Evolutionary conservation across 2,888 invertebrate genomes (phyloP).

Genomic region (Masnerella sp.): DNA sequence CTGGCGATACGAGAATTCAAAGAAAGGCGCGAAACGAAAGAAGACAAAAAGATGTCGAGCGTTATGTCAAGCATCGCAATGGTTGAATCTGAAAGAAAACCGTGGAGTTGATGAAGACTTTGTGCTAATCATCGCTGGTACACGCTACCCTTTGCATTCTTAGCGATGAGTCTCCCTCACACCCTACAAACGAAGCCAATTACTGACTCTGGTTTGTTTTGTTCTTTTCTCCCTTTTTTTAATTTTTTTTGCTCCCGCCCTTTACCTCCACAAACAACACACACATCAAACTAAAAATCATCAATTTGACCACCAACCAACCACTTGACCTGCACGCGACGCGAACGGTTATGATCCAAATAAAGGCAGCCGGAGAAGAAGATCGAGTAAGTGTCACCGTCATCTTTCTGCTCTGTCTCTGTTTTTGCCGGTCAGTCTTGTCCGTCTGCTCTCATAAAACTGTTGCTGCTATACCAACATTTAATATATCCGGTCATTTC

Average conservation of each 20-base stretch:
- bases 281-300: slow-evolving; percentile 72
- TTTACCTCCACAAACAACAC: slow-evolving; percentile 66
- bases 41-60: not conserved
- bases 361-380: slow-evolving; percentile 83
- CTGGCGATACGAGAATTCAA: too few species aligned
- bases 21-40: too few species aligned
- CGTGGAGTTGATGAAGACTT: slow-evolving; percentile 6
- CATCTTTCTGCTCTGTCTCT: slow-evolving; percentile 66
- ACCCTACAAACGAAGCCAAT: slow-evolving; percentile 75
- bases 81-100: slow-evolving; percentile 39
- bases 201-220: slow-evolving; percentile 76
- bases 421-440: slow-evolving; percentile 67
- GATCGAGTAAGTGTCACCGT: slow-evolving; percentile 81
- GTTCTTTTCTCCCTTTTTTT: slow-evolving; percentile 72
- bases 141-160: slow-evolving; percentile 48
- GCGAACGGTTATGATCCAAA: slow-evolving; percentile 76
- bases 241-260: slow-evolving; percentile 70
- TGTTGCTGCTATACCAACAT: slow-evolving; percentile 57
- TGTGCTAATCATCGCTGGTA: slow-evolving; percentile 53
- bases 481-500: slow-evolving; percentile 45
- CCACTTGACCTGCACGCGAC: slow-evolving; percentile 72
- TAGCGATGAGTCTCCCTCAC: slow-evolving; percentile 48
- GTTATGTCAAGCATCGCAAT: slow-evolving; percentile 7
- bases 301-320: slow-evolving; percentile 70
- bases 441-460: slow-evolving; percentile 66